Evolutionary conservation across 2,113 vertebrate species (phyloP).

Genomic region (Chamaetylas fuelleborni): DNA sequence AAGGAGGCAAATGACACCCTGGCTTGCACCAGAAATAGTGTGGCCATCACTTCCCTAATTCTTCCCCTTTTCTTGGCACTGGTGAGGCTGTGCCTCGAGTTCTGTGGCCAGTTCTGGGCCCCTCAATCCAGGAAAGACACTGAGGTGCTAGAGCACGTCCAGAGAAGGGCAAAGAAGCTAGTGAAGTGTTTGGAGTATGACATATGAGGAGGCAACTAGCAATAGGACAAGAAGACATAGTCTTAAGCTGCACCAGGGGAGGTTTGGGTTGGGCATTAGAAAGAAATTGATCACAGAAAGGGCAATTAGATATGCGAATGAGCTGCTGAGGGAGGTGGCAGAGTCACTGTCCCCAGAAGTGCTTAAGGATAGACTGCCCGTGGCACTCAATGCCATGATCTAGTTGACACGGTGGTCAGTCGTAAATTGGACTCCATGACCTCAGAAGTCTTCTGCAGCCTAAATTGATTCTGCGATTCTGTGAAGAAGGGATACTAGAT

Average conservation of each 20-base stretch:
- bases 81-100: not conserved
- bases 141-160: not conserved
- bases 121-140: not conserved
- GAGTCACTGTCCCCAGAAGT: too few species aligned
- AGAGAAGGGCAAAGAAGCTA: not conserved
- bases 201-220: not conserved
- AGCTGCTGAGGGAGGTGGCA: not conserved
- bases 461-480: not conserved
- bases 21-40: not conserved
- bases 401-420: not conserved
- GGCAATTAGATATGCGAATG: fast-evolving
- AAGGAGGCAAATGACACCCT: not conserved
- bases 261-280: not conserved
- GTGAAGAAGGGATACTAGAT: not conserved
- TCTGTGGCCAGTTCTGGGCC: not conserved
- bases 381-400: not conserved
- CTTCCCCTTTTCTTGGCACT: not conserved
- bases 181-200: not conserved
- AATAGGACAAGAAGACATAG: not conserved
- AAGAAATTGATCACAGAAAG: not conserved
- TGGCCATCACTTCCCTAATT: not conserved
- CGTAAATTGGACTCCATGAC: not conserved
- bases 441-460: not conserved
- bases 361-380: not conserved
- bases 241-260: fast-evolving